Base-by-base conservation (phyloP, 1,140 invertebrate genomes). In the Procambarus virginalis region DNA sequence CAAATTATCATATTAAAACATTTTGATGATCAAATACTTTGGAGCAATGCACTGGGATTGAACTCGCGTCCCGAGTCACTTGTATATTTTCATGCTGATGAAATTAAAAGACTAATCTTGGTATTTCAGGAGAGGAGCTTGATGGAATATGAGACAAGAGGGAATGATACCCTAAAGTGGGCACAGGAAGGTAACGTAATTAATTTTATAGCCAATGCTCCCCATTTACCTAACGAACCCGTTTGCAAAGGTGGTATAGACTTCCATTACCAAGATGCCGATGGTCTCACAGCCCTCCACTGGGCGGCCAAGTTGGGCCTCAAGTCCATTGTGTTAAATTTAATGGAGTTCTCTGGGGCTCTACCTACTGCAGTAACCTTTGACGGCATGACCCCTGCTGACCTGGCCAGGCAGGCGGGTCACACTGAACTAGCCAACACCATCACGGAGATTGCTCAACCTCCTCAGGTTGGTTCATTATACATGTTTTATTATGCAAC, bases 291-390 rank as follows among this genome's bases (percentile, higher is more conserved):
- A 17, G 17, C 75, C 1, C 75, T 78, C 9, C 84, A 78, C 75
- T 58, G 73, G 84, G 84, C 84, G 45, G 84, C 84, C 51, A 17
- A 86, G 10, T 51, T 78, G 3, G 84, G 84, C 46, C 17, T 46
- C 22, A 77, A 49, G 8, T 1, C 4, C 5, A 86, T 48, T 9
- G 51, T 48, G 22, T 17, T 34, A 22, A 55, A 51, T 34, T 12
- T 78, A 14, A 14, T 64, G 4, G 58, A 64, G 1, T 45, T 14
- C 3, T 78, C 51, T 55, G 51, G 34, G 20, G 58, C 58, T 0
- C 46, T 60, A 22, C 17, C 75, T 45, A 34, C 51, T 17, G 75
- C 48, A 4, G 51, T 86, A 2, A 78, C 20, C 58, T 78, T 48
- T 14, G 64, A 55, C 1, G 48, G 58, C 3, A 10, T 64, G 12